Conservation (phyloP, 2,797 vertebrate species). For the Rhodeus uyekii region DNA sequence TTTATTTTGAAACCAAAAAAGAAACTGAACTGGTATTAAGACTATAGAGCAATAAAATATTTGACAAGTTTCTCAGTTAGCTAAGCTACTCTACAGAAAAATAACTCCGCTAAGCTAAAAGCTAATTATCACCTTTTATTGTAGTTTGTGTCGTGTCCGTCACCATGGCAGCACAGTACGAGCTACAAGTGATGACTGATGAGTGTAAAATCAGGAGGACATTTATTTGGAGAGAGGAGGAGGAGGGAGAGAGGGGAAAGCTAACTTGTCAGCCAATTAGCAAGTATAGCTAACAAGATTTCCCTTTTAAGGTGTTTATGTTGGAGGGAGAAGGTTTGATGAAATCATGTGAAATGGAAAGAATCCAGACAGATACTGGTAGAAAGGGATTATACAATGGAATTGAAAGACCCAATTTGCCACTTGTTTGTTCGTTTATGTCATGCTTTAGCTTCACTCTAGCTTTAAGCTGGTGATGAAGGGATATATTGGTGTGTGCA, state of each 20-base stretch:
- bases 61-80: not conserved
- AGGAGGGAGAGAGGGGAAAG: not conserved
- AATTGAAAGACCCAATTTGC: not conserved
- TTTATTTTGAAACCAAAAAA: too few relatives aligned
- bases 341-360: conserved; percentile 17
- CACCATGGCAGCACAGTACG: conserved; percentile 1
- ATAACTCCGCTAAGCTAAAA: not conserved
- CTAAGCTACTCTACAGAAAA: too few relatives aligned
- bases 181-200: conserved; percentile 39
- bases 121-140: not conserved
- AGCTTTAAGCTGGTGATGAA: conserved; percentile 39
- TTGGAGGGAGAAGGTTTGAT: not conserved
- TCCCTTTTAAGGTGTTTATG: not conserved
- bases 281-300: not conserved
- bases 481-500: conserved; percentile 13
- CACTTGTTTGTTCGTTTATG: conserved; percentile 14
- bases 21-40: not conserved
- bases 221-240: not conserved
- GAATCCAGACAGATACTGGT: not conserved
- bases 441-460: conserved; percentile 29
- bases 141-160: not conserved
- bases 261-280: not conserved
- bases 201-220: conserved; percentile 49
- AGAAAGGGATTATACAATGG: not conserved
- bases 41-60: not conserved